These are phyloP conservation scores for Stratiolaelaps scimitus DNA, from an alignment of 1,140 invertebrate species.

Conservation along the genomic window DNA sequence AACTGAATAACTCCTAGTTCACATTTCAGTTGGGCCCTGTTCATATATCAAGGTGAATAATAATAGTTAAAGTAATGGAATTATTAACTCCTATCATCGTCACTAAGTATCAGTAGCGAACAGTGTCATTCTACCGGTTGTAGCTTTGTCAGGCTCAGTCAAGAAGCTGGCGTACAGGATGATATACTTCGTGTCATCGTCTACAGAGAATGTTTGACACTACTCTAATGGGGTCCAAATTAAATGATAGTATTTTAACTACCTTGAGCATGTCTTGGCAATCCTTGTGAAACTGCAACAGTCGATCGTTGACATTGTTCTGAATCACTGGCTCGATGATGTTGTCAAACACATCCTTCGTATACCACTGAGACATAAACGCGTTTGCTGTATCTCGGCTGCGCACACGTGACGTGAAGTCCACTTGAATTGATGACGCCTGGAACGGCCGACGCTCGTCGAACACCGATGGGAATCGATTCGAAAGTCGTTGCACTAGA, in stretches of 20 bases:
- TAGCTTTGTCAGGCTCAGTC: too few species aligned
- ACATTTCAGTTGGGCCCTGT: too few species aligned
- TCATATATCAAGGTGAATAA: too few species aligned
- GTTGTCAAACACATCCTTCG: background rate
- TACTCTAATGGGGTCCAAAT: too few species aligned
- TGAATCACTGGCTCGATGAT: slow-evolving; percentile 29
- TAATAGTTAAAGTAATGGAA: too few species aligned
- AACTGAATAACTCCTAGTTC: too few species aligned
- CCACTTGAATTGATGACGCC: slow-evolving; percentile 29
- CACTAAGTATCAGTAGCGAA: too few species aligned
- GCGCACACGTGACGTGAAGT: slow-evolving; percentile 33
- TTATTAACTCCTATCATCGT: too few species aligned
- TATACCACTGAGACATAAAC: slow-evolving; percentile 33
- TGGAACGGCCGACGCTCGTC: background rate
- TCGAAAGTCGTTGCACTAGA: background rate
- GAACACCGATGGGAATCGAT: slow-evolving; percentile 15
- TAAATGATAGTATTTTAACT: background rate
- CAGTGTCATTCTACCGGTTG: too few species aligned
- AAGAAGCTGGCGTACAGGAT: too few species aligned
- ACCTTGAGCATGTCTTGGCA: slow-evolving; percentile 29
- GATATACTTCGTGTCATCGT: too few species aligned
- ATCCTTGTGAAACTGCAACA: slow-evolving; percentile 32
- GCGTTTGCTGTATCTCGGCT: slow-evolving; percentile 34
- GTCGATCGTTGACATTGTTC: slow-evolving; percentile 29
- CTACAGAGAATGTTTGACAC: too few species aligned